Conservation (phyloP, 2,888 invertebrate genomes). For the Allygus modestus region DNA sequence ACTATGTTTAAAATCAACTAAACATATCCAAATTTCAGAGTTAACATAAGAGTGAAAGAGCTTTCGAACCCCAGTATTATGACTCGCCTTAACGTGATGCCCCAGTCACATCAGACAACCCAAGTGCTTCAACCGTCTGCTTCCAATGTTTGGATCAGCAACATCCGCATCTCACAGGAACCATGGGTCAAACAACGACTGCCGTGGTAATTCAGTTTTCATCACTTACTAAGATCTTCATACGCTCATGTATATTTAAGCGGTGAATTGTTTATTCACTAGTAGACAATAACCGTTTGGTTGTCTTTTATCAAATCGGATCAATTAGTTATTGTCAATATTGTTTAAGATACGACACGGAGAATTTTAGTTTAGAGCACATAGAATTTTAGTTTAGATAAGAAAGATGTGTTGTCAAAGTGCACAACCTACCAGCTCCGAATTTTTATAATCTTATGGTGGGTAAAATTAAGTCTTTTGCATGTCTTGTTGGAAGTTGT, state of each 20-base stretch:
- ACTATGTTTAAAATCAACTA: no score
- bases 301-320: no score
- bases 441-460: no score
- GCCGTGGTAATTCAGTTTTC: background rate
- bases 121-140: background rate
- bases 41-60: background rate
- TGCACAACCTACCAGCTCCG: no score
- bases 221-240: background rate
- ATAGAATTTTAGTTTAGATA: no score
- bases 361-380: no score
- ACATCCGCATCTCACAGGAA: background rate
- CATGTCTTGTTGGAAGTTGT: no score
- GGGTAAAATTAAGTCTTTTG: no score
- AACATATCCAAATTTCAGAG: background rate
- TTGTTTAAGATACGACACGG: no score
- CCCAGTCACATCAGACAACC: background rate
- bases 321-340: no score
- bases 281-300: no score
- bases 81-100: background rate
- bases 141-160: background rate
- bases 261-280: background rate
- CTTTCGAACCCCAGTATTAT: background rate
- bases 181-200: background rate
- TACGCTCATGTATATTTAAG: background rate
- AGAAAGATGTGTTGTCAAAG: no score